Evolutionary conservation across 1,140 invertebrate genomes (phyloP), one percentile per base, ranked within the genome.

Genomic region (Bombyx mandarina): DNA sequence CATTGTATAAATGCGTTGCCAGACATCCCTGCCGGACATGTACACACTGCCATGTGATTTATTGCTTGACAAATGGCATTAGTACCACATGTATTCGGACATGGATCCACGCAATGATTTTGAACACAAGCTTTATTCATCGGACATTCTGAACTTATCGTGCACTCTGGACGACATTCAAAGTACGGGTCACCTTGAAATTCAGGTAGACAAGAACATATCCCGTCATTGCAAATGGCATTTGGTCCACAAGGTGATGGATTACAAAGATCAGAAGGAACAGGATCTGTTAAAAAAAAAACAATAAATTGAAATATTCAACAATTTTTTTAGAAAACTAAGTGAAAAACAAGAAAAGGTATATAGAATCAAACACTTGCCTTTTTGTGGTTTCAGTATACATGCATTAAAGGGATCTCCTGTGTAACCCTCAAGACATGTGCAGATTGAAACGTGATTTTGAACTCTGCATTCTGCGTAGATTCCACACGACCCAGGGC

Each of bases 401-500:
- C 91, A 92, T 62, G 82, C 89, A 60, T 77, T 88, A 68, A 93
- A 94, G 7, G 93, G 92, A 90, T 94, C 90, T 50, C 94, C 94
- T 55, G 89, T 92, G 66, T 91, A 94, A 45, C 91, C 91, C 42
- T 89, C 77, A 0, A 83, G 75, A 69, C 94, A 96, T 58, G 89
- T 91, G 76, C 94, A 96, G 45, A 91, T 89, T 10, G 94, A 93
- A 44, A 92, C 69, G 73, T 95, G 94, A 68, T 92, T 93, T 10
- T 93, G 89, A 2, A 94, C 93, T 80, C 92, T 90, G 69, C 94
- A 95, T 54, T 92, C 86, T n/a, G 94, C 92, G 75, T 95, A 93
- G 2, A 86, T 72, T 12, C 94, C 94, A 79, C 94, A 95, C 43
- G 91, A 91, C 61, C 92, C 93, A n/a, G 91, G 91, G 67, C 94